Evolutionary conservation across 2,113 vertebrate species (phyloP).

Genomic region (Carassius carassius): DNA sequence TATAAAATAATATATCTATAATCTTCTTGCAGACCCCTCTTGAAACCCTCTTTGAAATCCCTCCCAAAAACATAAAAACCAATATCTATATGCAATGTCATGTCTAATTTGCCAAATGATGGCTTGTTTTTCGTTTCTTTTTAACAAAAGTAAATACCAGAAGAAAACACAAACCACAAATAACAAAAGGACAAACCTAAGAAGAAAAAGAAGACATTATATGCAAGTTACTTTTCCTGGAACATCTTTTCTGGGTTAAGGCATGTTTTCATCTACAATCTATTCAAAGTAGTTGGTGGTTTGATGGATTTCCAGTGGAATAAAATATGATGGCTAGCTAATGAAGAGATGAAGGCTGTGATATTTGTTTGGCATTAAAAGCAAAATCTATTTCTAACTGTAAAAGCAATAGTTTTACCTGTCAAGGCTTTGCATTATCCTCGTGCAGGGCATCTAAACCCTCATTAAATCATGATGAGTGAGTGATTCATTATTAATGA

Average conservation of each 20-base stretch:
- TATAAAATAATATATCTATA: background rate
- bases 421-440: background rate
- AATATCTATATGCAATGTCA: background rate
- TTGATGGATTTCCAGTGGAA: constrained; percentile 9
- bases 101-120: background rate
- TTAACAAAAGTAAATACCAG: background rate
- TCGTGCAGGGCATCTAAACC: background rate
- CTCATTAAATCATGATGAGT: constrained; percentile 6
- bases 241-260: background rate
- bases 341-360: background rate
- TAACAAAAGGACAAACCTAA: background rate
- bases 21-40: background rate
- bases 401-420: background rate
- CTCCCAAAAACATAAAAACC: background rate
- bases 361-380: background rate
- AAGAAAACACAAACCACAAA: background rate
- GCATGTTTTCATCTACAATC: background rate
- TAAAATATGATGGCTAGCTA: background rate
- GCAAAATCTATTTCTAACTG: background rate
- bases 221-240: background rate
- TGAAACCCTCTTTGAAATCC: too few species aligned
- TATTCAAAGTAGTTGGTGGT: background rate
- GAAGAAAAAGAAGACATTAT: background rate
- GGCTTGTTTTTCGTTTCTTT: too few species aligned
- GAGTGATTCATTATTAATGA: constrained; percentile 1